These are phyloP conservation scores for Phania funesta DNA, from an alignment of 2,888 invertebrate genomes.

Conservation along the genomic window DNA sequence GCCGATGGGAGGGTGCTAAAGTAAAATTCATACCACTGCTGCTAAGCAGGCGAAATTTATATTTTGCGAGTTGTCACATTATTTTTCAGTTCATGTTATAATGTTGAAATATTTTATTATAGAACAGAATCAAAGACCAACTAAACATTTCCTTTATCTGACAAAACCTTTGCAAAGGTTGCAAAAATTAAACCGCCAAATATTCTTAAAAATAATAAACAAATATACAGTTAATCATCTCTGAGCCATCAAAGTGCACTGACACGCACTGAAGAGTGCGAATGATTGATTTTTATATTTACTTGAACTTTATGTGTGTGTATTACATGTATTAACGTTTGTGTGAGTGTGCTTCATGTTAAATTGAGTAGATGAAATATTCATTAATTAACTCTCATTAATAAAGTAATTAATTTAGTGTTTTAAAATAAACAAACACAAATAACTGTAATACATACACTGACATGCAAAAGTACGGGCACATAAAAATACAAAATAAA, in stretches of 20 bases:
- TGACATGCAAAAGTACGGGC: no score
- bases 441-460: neutral
- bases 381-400: constrained; percentile 56
- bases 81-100: no score
- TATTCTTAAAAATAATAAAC: neutral
- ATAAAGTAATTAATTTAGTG: constrained; percentile 46
- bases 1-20: no score
- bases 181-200: no score
- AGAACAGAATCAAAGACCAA: no score
- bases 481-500: neutral
- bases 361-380: constrained; percentile 43
- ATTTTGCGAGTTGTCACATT: no score
- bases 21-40: no score
- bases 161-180: no score
- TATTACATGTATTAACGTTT: neutral
- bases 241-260: neutral
- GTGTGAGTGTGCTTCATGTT: constrained; percentile 1
- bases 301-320: neutral
- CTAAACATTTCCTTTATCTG: no score
- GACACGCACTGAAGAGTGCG: neutral
- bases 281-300: constrained; percentile 17
- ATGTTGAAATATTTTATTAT: no score
- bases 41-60: no score
- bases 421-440: constrained; percentile 13
- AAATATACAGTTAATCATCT: constrained; percentile 10